Percentiles rank a stretch among this genome's conserved stretches.
phyloP scores from a whole-genome alignment of 2,797 vertebrate species.

The Setipinna tenuifilis region DNA sequence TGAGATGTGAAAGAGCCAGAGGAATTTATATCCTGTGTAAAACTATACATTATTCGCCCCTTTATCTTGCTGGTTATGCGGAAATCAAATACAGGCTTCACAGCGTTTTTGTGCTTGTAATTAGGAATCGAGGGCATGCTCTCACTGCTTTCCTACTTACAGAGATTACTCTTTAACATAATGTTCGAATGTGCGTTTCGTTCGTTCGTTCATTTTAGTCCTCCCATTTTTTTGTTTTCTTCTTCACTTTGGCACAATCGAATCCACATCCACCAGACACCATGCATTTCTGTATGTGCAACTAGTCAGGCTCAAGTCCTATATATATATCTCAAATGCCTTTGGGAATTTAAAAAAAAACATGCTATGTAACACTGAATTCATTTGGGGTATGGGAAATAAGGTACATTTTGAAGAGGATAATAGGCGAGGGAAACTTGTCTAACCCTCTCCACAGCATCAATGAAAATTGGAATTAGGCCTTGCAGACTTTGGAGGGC shows the following conservation, averaged over 20 bases:
- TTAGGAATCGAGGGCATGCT: neutral
- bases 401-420: neutral
- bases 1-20: conserved; percentile 18
- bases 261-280: neutral
- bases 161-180: neutral
- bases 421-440: neutral
- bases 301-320: neutral
- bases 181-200: neutral
- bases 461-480: neutral
- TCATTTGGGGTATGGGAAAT: conserved; percentile 1
- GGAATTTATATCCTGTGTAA: neutral
- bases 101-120: neutral
- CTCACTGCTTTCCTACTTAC: neutral
- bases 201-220: neutral
- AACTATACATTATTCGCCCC: neutral
- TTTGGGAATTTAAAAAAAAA: conserved; percentile 18
- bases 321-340: neutral
- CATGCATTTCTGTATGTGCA: conserved; percentile 35
- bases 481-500: neutral
- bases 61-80: conserved; percentile 5
- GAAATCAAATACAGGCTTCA: neutral
- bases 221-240: neutral
- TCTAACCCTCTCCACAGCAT: neutral
- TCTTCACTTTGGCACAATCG: neutral
- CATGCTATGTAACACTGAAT: conserved; percentile 43